Evolutionary conservation across 2,797 vertebrate genomes (phyloP).

Genomic region (Microctenopoma stevenorrisi): DNA sequence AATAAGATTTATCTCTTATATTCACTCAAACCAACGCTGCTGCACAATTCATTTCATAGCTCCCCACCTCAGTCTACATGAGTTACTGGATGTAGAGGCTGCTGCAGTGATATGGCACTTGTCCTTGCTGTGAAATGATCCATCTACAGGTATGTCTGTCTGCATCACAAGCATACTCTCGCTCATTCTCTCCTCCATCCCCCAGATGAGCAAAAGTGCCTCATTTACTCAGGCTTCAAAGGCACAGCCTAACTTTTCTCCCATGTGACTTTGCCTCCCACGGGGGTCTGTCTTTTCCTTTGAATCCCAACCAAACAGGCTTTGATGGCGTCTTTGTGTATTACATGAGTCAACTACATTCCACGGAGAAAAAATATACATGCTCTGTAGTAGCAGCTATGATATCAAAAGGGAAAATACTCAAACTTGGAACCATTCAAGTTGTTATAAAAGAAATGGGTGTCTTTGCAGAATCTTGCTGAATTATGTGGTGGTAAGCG

Average conservation of each 20-base stretch:
- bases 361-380: constrained; percentile 68
- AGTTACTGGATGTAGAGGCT: constrained; percentile 49
- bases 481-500: constrained; percentile 41
- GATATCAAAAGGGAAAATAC: constrained; percentile 52
- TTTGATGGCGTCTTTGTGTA: constrained; percentile 79
- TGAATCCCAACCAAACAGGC: constrained; percentile 79
- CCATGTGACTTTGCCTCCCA: constrained; percentile 72
- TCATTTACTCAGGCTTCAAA: constrained; percentile 83
- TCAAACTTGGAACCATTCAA: constrained; percentile 52
- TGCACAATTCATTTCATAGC: constrained; percentile 46
- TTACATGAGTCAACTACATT: constrained; percentile 73
- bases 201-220: constrained; percentile 76
- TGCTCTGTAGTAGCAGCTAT: constrained; percentile 54
- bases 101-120: constrained; percentile 66
- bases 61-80: constrained; percentile 31
- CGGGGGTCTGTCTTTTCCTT: constrained; percentile 74
- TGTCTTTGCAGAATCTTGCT: constrained; percentile 48
- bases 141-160: constrained; percentile 76
- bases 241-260: constrained; percentile 76
- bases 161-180: constrained; percentile 69
- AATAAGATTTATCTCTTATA: constrained; percentile 5
- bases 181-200: constrained; percentile 62
- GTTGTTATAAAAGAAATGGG: constrained; percentile 51
- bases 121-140: constrained; percentile 78
- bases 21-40: constrained; percentile 22